These are phyloP conservation scores for Grallaria varia DNA, from an alignment of 2,113 vertebrate genomes.

Conservation along the genomic window DNA sequence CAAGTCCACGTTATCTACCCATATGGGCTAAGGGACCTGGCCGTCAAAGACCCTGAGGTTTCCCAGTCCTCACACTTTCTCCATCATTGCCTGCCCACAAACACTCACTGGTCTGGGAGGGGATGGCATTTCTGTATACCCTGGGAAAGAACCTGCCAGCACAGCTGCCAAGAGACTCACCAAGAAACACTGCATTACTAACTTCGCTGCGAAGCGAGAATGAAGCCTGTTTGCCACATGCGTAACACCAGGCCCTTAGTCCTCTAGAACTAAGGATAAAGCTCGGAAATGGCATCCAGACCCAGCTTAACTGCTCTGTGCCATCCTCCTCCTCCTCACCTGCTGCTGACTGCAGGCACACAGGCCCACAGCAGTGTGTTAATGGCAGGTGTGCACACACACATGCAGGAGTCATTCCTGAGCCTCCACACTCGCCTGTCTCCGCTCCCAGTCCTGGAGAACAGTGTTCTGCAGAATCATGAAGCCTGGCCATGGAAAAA, in stretches of 20 bases:
- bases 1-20: neutral
- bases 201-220: neutral
- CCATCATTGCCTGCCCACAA: neutral
- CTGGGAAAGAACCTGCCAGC: neutral
- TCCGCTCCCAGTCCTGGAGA: neutral
- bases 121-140: neutral
- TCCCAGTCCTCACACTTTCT: too few relatives aligned
- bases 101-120: neutral
- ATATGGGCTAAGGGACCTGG: neutral
- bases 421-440: neutral
- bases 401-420: accelerated
- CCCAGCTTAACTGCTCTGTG: neutral
- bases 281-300: neutral
- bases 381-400: neutral
- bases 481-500: neutral
- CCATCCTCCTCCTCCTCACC: neutral
- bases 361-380: neutral
- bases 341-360: neutral
- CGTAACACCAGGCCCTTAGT: neutral
- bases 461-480: neutral
- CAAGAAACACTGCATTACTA: neutral
- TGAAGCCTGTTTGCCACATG: neutral
- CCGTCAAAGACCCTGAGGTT: neutral
- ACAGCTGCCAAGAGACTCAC: neutral
- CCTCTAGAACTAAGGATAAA: neutral